Base-by-base conservation (phyloP, 2,888 invertebrate species). In the Metalampra italica region DNA sequence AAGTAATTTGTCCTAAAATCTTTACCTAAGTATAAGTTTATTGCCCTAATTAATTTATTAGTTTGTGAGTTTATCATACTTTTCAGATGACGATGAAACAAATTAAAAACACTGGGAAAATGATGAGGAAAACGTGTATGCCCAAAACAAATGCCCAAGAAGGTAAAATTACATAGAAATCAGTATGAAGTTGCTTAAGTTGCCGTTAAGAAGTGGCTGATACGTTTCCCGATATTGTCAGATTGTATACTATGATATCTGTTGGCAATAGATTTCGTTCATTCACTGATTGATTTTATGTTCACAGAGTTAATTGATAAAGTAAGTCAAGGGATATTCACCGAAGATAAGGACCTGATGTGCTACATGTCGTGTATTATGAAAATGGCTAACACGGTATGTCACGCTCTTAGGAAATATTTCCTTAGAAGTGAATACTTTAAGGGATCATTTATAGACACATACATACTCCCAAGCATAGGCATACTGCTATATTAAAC, bases 71-170 rank as follows among this genome's bases (percentile, higher is more conserved):
- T n/a, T n/a, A n/a, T n/a, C 7, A 11, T 34, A 22, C 22, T 42
- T 77, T 75, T 50, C 72, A 90, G 90, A 88, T 90, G 90, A 89
- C 90, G 7, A 85, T 87, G 77, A 92, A 92, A 49, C 94, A 94
- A 75, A 82, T 94, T 66, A 90, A 72, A 62, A 89, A 91, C 13
- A 91, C 93, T 0, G 91, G 91, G 0, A 92, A 90, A 70, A 81
- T 92, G 64, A 90, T 94, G 77, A 81, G 93, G 43, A 93, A 92
- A 64, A 81, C 91, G 0, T 94, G 94, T 58, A 82, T 91, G 51
- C 91, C 92, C 1, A 94, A 94, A 79, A 90, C 88, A 48, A 91
- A 91, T 59, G 87, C 81, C 7, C 82, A 88, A 41, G 83, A 90
- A 56, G 92, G 93, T 93, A 74, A 82, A 9, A 34, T 34, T 61